Conservation (phyloP, 2,797 vertebrate species). For the Helostoma temminkii region DNA sequence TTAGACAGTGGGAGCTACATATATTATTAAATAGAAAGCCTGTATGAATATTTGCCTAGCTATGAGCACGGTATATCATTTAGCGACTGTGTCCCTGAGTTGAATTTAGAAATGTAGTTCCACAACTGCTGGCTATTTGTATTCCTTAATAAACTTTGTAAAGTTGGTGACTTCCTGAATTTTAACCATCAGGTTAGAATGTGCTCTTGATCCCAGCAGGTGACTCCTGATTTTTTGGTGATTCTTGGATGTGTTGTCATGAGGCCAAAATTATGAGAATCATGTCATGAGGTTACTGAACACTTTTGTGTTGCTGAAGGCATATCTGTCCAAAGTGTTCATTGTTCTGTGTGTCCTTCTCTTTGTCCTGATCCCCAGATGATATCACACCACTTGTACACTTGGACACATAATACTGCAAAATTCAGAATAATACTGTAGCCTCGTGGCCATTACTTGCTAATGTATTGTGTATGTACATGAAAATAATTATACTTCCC, state of each 20-base stretch:
- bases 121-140: not conserved
- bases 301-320: not conserved
- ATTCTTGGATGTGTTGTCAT: too few species aligned
- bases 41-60: not conserved
- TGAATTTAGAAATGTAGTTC: not conserved
- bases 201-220: too few species aligned
- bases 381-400: not conserved
- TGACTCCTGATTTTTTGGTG: too few species aligned
- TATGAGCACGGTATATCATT: not conserved
- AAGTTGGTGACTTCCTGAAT: not conserved
- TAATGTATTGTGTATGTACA: too few species aligned
- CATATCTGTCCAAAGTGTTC: not conserved
- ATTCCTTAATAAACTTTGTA: not conserved
- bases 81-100: not conserved
- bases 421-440: too few species aligned
- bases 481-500: not conserved
- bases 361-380: not conserved
- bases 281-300: not conserved
- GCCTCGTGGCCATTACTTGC: not conserved
- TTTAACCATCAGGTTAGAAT: not conserved
- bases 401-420: too few species aligned
- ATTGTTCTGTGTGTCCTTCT: too few species aligned
- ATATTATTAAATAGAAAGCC: constrained; percentile 3
- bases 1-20: not conserved
- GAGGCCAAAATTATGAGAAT: too few species aligned